phyloP scores from a whole-genome alignment of 2,888 invertebrate species.

The Vesta saturnalis region DNA sequence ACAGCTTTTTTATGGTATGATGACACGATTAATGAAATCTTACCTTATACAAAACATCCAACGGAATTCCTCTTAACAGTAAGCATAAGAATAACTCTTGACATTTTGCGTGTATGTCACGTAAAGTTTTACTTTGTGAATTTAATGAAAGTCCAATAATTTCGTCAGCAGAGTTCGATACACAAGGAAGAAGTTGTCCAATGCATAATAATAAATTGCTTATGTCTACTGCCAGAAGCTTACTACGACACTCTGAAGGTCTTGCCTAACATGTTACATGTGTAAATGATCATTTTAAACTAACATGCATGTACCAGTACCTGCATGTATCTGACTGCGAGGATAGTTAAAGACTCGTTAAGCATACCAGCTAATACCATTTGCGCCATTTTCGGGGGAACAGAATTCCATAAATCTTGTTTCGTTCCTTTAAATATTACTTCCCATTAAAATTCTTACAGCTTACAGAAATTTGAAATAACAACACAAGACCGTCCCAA shows the following conservation, averaged over 20 bases:
- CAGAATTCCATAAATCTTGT: constrained; percentile 85
- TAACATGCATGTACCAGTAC: constrained; percentile 57
- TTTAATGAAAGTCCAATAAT: constrained; percentile 69
- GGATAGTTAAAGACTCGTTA: constrained; percentile 83
- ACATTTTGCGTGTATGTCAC: constrained; percentile 86
- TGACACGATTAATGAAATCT: no score
- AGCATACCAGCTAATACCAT: constrained; percentile 86
- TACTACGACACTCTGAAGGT: constrained; percentile 69
- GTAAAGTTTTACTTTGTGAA: constrained; percentile 74
- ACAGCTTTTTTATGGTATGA: not conserved
- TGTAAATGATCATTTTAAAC: not conserved
- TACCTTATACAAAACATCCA: constrained; percentile 82
- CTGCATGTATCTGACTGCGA: constrained; percentile 83
- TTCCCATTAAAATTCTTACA: not conserved
- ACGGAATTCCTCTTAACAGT: constrained; percentile 77
- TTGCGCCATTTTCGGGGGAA: constrained; percentile 90
- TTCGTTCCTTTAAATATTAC: constrained; percentile 69
- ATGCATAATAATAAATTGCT: constrained; percentile 81
- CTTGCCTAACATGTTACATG: constrained; percentile 65
- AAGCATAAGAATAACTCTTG: constrained; percentile 80
- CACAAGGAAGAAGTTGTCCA: constrained; percentile 75
- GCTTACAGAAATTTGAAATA: not conserved
- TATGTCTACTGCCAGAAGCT: constrained; percentile 75
- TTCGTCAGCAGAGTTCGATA: constrained; percentile 72
- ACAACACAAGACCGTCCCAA: no score